Conservation (phyloP, 2,797 vertebrate genomes). For the Ataeniobius toweri region DNA sequence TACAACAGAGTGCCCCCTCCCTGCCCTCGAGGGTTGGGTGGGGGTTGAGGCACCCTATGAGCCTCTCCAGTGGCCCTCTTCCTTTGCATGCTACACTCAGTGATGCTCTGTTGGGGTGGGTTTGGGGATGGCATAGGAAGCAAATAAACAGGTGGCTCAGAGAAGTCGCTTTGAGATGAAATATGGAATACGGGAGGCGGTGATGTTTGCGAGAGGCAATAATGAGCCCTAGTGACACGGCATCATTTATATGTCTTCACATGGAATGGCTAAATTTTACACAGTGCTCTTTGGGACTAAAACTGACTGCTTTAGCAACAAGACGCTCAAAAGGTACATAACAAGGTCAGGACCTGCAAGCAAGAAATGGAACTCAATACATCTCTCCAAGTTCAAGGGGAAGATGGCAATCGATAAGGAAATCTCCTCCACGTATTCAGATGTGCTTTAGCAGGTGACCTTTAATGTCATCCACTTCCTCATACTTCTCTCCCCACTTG, state of each 20-base stretch:
- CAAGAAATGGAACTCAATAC: slow-evolving; percentile 37
- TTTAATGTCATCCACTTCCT: slow-evolving; percentile 50
- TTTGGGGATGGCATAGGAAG: slow-evolving; percentile 44
- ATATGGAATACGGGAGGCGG: slow-evolving; percentile 22
- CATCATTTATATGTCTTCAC: slow-evolving; percentile 20
- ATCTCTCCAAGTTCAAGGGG: slow-evolving; percentile 62
- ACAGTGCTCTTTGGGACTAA: slow-evolving; percentile 12
- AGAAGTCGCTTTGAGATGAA: slow-evolving; percentile 53
- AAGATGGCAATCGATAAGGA: slow-evolving; percentile 58
- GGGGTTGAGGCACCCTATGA: slow-evolving; percentile 11
- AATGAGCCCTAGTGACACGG: slow-evolving; percentile 25
- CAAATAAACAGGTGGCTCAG: slow-evolving; percentile 34
- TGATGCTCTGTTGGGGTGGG: slow-evolving; percentile 7
- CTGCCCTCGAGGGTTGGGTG: slow-evolving; percentile 44
- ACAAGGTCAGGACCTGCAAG: slow-evolving; percentile 37
- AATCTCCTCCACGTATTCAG: slow-evolving; percentile 58
- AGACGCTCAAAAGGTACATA: slow-evolving; percentile 17
- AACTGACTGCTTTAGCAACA: neutral
- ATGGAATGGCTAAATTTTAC: slow-evolving; percentile 19
- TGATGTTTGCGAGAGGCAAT: slow-evolving; percentile 19
- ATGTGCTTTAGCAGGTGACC: slow-evolving; percentile 56
- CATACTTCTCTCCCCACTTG: slow-evolving; percentile 37
- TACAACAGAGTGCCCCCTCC: slow-evolving; percentile 62
- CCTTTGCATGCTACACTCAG: slow-evolving; percentile 38
- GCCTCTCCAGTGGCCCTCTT: slow-evolving; percentile 61